A percentile compares a stretch with the other conserved stretches of the same genome.
phyloP scores from a whole-genome alignment of 1,140 invertebrate genomes.

The Drosophila hydei region DNA sequence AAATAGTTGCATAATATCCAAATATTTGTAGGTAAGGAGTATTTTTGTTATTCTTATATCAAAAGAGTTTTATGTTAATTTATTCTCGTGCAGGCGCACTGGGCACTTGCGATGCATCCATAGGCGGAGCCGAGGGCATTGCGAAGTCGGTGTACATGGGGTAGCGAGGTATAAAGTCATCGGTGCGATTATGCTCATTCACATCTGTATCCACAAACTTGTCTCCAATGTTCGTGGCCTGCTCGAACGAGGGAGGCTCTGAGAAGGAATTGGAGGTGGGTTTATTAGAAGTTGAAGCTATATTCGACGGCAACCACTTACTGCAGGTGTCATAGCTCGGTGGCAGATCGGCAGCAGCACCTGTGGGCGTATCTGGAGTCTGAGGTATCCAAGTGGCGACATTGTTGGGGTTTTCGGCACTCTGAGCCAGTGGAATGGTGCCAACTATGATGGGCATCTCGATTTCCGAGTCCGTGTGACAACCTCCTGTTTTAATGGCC shows the following conservation, averaged over 20 bases:
- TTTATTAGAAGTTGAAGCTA: background rate
- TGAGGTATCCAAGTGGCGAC: conserved; percentile 61
- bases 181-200: conserved; percentile 63
- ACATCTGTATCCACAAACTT: conserved; percentile 70
- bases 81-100: conserved; percentile 21
- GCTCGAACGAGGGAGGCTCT: conserved; percentile 76
- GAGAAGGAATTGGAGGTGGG: background rate
- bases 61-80: no score
- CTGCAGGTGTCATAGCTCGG: conserved; percentile 70
- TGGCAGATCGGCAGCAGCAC: conserved; percentile 57
- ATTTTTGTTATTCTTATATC: no score
- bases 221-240: conserved; percentile 59
- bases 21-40: no score
- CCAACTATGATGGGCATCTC: conserved; percentile 67
- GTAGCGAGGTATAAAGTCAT: conserved; percentile 73
- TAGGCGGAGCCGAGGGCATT: conserved; percentile 50
- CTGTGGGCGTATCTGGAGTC: conserved; percentile 67
- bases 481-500: conserved; percentile 53
- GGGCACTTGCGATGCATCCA: conserved; percentile 9
- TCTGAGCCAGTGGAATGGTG: conserved; percentile 66
- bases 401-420: conserved; percentile 49
- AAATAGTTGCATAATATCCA: no score
- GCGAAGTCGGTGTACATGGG: conserved; percentile 77
- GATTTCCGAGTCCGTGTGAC: conserved; percentile 54
- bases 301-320: conserved; percentile 26